Percentiles rank a stretch among this genome's conserved stretches.
phyloP scores from a whole-genome alignment of 2,888 invertebrate species.

The Bombylius major region DNA sequence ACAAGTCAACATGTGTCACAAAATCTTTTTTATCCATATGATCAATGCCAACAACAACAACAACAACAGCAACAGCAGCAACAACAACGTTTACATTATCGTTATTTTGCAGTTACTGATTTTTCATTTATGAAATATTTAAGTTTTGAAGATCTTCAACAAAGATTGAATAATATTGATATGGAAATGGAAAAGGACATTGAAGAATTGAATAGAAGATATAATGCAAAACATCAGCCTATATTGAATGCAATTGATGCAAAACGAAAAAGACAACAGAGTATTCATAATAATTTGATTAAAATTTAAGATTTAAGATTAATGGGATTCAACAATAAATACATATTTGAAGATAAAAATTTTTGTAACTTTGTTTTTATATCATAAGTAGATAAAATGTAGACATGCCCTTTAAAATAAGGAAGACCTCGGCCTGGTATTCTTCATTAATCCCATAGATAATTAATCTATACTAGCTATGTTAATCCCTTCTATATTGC shows the following conservation, averaged over 20 bases:
- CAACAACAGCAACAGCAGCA: not conserved
- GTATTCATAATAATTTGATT: slow-evolving; percentile 29
- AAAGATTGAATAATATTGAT: slow-evolving; percentile 75
- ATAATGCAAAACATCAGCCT: slow-evolving; percentile 87
- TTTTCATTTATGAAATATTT: slow-evolving; percentile 77
- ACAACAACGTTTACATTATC: slow-evolving; percentile 42
- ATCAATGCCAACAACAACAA: not conserved
- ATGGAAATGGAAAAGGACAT: slow-evolving; percentile 94
- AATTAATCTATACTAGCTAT: no score
- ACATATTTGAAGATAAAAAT: no score
- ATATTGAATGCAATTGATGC: slow-evolving; percentile 93
- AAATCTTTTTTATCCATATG: not conserved
- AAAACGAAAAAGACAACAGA: slow-evolving; percentile 84
- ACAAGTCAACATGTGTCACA: slow-evolving; percentile 18
- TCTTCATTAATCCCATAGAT: no score
- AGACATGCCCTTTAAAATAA: no score
- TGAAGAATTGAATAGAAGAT: slow-evolving; percentile 75
- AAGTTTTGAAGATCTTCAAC: slow-evolving; percentile 74
- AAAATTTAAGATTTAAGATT: slow-evolving; percentile 9
- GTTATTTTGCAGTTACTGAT: slow-evolving; percentile 64
- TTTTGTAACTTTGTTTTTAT: no score
- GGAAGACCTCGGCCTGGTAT: no score
- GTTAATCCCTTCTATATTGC: no score
- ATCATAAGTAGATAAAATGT: no score
- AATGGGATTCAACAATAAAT: no score